Evolutionary conservation across 2,888 invertebrate genomes (phyloP), one percentile per base, ranked within the genome.

Genomic region (Pyralis farinalis): DNA sequence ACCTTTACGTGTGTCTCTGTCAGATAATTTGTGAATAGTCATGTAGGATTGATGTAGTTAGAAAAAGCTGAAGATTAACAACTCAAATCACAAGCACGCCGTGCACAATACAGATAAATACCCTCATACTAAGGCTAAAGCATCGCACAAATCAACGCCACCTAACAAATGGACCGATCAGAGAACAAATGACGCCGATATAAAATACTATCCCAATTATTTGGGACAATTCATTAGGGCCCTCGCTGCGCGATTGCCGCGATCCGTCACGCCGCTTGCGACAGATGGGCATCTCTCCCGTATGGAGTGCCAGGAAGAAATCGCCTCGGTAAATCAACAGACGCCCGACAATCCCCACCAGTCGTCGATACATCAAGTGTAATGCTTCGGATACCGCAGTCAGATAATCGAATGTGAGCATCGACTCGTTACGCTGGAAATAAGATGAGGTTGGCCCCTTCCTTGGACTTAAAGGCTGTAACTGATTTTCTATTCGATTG

Each of bases 371-470:
- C 85, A 87, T 87, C 87, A 87, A 84, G 81, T 78, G 86, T 86
- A 85, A 86, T 85, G 86, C 85, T 74, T 85, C 81, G 85, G 84
- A 86, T 85, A 84, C 86, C 87, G 80, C 86, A 76, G 72, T 74
- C 79, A 84, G 87, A 88, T 86, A 88, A 88, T 87, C 87, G 85
- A 82, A 86, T 85, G 85, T 85, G 85, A 85, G 86, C 87, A 85
- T 86, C 86, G 74, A 85, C 83, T 87, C 85, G 85, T 86, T 86
- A 84, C 85, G 77, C 78, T 84, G 80, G 83, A 76, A 83, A 86
- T 85, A 84, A 86, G 83, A 86, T 81, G 85, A 85, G 81, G 76
- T 78, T 76, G 78, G 75, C 71, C 63, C 66, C 65, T 62, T 58
- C 51, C 7, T 7, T 25, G 25, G 49, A 50, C 43, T 45, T 49